Evolutionary conservation across 2,113 vertebrate species (phyloP).

Genomic region (Bufo bufo): DNA sequence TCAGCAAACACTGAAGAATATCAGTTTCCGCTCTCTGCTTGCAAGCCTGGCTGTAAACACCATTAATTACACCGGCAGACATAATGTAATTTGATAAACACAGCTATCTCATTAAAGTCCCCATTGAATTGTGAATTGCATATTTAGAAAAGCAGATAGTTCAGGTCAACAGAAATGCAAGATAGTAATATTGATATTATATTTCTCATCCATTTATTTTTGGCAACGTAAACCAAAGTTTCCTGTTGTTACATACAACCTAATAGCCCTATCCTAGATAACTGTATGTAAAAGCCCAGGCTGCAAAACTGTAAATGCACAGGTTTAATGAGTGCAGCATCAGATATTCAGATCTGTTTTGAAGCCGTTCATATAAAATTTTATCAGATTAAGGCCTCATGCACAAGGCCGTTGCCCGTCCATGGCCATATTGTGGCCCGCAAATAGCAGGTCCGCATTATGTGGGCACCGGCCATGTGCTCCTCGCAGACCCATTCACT

Average conservation of each 20-base stretch:
- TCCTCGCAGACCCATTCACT: too few species aligned
- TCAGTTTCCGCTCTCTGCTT: constrained; percentile 24
- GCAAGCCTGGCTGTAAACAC: constrained; percentile 36
- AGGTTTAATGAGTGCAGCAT: background rate
- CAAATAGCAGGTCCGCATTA: too few species aligned
- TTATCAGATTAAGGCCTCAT: background rate
- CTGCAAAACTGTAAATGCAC: background rate
- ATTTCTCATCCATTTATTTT: background rate
- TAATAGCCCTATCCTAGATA: background rate
- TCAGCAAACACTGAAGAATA: constrained; percentile 18
- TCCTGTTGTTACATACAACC: background rate
- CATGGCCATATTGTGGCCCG: too few species aligned
- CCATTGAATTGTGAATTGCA: constrained; percentile 21
- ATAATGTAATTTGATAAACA: constrained; percentile 38
- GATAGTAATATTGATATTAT: background rate
- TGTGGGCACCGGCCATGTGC: too few species aligned
- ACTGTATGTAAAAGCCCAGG: background rate
- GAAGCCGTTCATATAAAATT: background rate
- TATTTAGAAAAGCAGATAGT: constrained; percentile 34
- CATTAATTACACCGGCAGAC: constrained; percentile 43
- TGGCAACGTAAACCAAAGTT: background rate
- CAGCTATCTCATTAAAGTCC: constrained; percentile 41
- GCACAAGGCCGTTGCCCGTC: too few species aligned
- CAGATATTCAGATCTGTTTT: background rate
- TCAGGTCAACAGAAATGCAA: constrained; percentile 21